A percentile compares a stretch with the other conserved stretches of the same genome.
These are phyloP conservation scores for Phylloscopus trochilus DNA, from an alignment of 2,113 vertebrate species.

Conservation along the genomic window DNA sequence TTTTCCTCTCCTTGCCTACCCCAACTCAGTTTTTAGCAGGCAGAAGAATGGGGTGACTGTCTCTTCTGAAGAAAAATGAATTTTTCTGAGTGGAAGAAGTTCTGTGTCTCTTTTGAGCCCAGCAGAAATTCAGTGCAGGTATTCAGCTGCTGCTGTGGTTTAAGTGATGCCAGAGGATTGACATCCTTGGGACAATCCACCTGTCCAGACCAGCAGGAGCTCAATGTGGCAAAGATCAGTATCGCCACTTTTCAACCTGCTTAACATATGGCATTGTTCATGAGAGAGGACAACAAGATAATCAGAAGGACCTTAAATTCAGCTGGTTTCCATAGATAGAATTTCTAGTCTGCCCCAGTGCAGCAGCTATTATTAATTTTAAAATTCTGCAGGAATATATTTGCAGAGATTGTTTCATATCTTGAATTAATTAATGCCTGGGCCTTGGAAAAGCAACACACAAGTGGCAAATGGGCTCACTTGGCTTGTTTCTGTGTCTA, in stretches of 20 bases:
- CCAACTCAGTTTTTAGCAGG: background rate
- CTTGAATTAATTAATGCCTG: background rate
- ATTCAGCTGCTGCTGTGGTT: background rate
- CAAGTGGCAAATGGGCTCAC: background rate
- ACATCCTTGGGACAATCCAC: background rate
- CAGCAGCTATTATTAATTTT: background rate
- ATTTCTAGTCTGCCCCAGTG: background rate
- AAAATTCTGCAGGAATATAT: background rate
- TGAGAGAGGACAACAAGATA: background rate
- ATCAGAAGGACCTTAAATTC: background rate
- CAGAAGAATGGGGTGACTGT: rapidly evolving
- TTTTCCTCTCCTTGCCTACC: background rate
- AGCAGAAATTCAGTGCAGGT: background rate
- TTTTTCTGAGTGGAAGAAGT: background rate
- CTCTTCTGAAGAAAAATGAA: background rate
- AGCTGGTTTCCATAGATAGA: background rate
- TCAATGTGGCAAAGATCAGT: background rate
- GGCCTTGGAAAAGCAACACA: background rate
- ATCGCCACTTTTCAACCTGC: background rate
- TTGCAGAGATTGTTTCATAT: background rate
- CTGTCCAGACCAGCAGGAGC: background rate
- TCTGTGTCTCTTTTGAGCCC: background rate
- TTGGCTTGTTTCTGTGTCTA: background rate
- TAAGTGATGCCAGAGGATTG: background rate
- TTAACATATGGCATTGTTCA: background rate